These are phyloP conservation scores for Rallus crepitans DNA, from an alignment of 2,797 vertebrate genomes.

Conservation along the genomic window DNA sequence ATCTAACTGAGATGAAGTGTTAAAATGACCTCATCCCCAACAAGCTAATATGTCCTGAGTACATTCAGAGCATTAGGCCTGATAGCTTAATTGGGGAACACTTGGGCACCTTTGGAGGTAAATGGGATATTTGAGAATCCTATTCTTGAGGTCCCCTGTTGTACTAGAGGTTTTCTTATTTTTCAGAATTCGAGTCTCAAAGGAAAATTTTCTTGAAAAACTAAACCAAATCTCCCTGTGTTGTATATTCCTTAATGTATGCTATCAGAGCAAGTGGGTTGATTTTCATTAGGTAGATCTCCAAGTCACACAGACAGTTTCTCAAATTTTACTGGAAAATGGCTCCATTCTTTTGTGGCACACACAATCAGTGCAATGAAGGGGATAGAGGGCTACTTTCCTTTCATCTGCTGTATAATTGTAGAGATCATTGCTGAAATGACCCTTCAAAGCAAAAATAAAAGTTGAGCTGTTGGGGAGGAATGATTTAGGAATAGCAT, in stretches of 20 bases:
- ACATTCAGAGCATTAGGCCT: neutral
- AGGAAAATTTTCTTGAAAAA: neutral
- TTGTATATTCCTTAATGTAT: neutral
- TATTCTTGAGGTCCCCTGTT: neutral
- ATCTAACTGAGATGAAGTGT: neutral
- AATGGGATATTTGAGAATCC: neutral
- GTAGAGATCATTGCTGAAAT: neutral
- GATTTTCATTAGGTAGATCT: neutral
- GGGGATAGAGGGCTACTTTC: neutral
- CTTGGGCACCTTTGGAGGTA: neutral
- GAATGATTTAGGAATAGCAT: neutral
- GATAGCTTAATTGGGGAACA: neutral
- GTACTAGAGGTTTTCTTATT: neutral
- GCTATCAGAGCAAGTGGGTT: neutral
- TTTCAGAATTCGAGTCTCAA: neutral
- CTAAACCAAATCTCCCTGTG: neutral
- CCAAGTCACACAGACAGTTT: neutral
- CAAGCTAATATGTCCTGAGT: neutral
- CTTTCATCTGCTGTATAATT: neutral
- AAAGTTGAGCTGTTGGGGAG: neutral
- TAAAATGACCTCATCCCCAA: neutral
- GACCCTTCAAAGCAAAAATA: constrained; percentile 29
- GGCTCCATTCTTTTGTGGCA: neutral
- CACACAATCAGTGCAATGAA: neutral
- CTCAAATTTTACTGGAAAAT: neutral